phyloP scores from a whole-genome alignment of 2,797 vertebrate genomes.

The Spinus olivaceus region DNA sequence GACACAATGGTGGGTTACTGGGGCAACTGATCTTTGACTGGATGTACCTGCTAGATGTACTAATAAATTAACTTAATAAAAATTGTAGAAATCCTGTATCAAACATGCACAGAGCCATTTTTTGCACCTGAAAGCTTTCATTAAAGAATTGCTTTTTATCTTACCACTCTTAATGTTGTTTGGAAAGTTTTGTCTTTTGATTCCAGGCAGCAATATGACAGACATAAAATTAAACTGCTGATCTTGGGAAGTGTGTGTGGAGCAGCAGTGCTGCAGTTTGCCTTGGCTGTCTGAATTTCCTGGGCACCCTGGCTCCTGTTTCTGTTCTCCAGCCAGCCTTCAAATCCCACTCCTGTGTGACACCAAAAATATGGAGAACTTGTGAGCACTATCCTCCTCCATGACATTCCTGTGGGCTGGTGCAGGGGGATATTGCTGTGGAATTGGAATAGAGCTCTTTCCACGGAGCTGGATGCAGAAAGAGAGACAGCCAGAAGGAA shows the following conservation, averaged over 20 bases:
- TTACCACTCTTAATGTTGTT: background rate
- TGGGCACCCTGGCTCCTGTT: background rate
- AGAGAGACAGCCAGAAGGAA: background rate
- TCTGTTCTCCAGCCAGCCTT: background rate
- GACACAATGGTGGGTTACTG: background rate
- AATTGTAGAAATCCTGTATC: background rate
- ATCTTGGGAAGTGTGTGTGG: rapidly evolving
- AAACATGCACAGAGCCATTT: rapidly evolving
- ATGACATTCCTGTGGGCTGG: background rate
- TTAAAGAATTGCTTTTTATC: background rate
- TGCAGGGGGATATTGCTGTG: background rate
- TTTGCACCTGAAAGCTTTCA: background rate
- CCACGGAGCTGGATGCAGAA: background rate
- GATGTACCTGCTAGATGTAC: background rate
- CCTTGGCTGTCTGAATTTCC: background rate
- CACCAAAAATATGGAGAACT: background rate
- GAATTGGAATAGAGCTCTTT: background rate
- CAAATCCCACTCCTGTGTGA: background rate
- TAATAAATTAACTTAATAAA: background rate
- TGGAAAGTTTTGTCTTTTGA: background rate
- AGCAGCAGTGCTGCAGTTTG: background rate
- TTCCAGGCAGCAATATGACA: background rate
- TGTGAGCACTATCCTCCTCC: background rate
- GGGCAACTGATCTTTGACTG: background rate
- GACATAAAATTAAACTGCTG: background rate